A percentile compares a stretch with the other conserved stretches of the same genome.
phyloP scores from a whole-genome alignment of 2,113 vertebrate species.

The Merops nubicus region DNA sequence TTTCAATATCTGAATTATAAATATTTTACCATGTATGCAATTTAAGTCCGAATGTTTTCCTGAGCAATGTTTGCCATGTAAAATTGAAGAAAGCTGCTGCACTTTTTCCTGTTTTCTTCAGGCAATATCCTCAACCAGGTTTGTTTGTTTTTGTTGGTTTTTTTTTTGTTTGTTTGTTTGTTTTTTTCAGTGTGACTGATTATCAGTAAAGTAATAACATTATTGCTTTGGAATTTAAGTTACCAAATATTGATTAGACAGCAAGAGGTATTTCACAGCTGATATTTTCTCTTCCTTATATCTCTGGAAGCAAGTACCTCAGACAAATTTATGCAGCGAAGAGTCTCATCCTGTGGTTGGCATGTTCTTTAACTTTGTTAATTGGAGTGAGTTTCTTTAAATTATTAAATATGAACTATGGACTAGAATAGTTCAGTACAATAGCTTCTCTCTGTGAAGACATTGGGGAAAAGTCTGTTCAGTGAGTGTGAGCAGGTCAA shows the following conservation, averaged over 20 bases:
- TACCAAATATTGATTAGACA: neutral
- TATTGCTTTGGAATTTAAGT: neutral
- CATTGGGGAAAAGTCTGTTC: neutral
- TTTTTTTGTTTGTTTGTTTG: too few relatives aligned
- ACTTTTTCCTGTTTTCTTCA: neutral
- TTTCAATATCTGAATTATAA: slow-evolving; percentile 46
- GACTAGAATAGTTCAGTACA: neutral
- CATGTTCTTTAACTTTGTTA: neutral
- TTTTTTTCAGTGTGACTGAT: neutral
- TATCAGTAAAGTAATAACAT: neutral
- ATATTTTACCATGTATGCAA: slow-evolving; percentile 19
- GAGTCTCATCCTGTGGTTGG: neutral
- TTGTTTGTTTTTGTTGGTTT: neutral
- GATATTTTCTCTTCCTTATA: neutral
- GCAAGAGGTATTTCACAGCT: neutral
- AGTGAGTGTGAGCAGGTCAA: neutral
- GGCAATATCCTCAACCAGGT: neutral
- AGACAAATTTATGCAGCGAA: neutral
- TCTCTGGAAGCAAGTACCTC: neutral
- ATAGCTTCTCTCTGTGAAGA: neutral
- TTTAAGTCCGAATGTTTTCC: neutral
- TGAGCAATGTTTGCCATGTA: neutral
- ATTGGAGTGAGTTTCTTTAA: neutral
- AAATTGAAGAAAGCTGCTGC: neutral
- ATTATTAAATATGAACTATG: neutral